phyloP scores from a whole-genome alignment of 1,140 invertebrate genomes.

The Scaptomyza hsui region DNA sequence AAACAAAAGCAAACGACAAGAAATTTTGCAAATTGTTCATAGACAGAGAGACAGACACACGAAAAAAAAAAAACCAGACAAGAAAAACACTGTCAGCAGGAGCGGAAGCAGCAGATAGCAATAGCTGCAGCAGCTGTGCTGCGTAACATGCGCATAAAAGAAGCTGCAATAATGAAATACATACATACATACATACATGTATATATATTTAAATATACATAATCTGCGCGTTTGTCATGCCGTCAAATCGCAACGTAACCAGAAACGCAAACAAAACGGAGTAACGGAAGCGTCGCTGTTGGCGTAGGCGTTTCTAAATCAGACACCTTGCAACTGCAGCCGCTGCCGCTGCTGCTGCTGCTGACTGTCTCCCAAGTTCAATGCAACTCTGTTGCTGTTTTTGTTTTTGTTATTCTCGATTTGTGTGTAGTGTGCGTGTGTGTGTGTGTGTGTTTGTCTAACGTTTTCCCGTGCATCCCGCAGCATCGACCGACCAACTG shows the following conservation, averaged over 20 bases:
- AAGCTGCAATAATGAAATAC: slow-evolving; percentile 32
- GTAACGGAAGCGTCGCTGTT: slow-evolving; percentile 30
- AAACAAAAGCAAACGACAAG: slow-evolving; percentile 43
- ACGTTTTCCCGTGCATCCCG: slow-evolving; percentile 33
- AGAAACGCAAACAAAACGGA: slow-evolving; percentile 27
- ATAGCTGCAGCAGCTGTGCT: slow-evolving; percentile 52
- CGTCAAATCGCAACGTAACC: slow-evolving; percentile 36
- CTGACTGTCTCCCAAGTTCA: slow-evolving; percentile 25
- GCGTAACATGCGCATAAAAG: slow-evolving; percentile 51
- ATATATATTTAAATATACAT: slow-evolving; percentile 53
- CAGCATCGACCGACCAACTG: slow-evolving; percentile 38
- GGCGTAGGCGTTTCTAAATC: slow-evolving; percentile 23
- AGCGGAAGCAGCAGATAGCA: slow-evolving; percentile 10
- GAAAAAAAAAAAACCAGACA: slow-evolving; percentile 1
- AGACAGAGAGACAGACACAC: slow-evolving; percentile 14
- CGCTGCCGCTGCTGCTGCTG: background rate
- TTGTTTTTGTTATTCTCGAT: slow-evolving; percentile 29
- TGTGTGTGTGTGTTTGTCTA: slow-evolving; percentile 44
- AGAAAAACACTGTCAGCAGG: slow-evolving; percentile 1
- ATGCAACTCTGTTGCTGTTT: slow-evolving; percentile 16
- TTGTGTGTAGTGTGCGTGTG: slow-evolving; percentile 18
- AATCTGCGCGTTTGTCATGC: slow-evolving; percentile 49
- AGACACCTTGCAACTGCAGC: slow-evolving; percentile 61
- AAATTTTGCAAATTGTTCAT: slow-evolving; percentile 51
- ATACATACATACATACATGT: background rate